These are phyloP conservation scores for Fratercula arctica DNA, from an alignment of 2,797 vertebrate genomes.

Conservation along the genomic window DNA sequence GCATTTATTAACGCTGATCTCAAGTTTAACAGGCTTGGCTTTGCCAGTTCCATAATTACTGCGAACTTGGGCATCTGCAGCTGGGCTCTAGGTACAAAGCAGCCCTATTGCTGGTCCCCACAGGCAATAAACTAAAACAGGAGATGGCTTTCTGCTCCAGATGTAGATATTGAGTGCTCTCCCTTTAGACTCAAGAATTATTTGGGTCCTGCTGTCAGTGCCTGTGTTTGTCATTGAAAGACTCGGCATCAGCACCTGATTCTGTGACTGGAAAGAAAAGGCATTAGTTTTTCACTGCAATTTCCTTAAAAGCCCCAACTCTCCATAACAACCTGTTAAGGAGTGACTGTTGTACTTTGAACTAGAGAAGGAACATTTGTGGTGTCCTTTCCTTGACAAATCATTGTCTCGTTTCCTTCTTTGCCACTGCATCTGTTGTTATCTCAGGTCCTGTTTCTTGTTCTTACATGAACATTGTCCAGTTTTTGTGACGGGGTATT, in stretches of 20 bases:
- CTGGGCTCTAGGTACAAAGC: not conserved
- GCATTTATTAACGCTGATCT: constrained; percentile 32
- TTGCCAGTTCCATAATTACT: constrained; percentile 1
- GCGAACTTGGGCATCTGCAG: constrained; percentile 12
- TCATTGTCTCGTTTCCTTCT: not conserved
- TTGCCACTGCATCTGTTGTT: not conserved
- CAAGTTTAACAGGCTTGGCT: constrained; percentile 39
- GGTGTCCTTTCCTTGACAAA: not conserved
- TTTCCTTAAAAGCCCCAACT: not conserved
- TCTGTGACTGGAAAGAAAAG: not conserved
- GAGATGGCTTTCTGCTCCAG: not conserved
- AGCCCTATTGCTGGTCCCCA: not conserved
- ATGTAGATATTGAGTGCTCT: not conserved
- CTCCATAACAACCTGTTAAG: not conserved
- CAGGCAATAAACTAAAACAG: not conserved
- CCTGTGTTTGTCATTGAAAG: not conserved
- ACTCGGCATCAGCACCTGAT: not conserved
- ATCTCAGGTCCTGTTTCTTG: not conserved
- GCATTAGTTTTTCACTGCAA: not conserved
- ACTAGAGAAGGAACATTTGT: not conserved
- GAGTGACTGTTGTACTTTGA: not conserved
- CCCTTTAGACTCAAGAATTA: not conserved
- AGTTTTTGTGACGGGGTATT: not conserved
- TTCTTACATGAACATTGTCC: not conserved
- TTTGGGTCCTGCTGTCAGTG: constrained; percentile 2